Evolutionary conservation across 2,888 invertebrate genomes (phyloP).

Genomic region (Caenorhabditis plicata): DNA sequence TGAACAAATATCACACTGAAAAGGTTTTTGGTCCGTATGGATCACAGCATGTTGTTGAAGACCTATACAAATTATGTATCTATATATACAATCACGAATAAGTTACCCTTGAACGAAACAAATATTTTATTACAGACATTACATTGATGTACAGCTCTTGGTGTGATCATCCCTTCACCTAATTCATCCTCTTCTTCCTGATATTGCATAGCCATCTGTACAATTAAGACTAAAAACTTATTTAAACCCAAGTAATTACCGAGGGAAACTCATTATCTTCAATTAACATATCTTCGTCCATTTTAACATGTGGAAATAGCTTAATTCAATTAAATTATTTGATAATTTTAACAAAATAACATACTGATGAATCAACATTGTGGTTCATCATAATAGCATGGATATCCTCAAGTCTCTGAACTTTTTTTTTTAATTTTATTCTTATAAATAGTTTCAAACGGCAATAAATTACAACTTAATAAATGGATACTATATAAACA

Average conservation of each 20-base stretch:
- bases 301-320: too few relatives aligned
- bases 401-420: too few relatives aligned
- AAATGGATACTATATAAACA: too few relatives aligned
- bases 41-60: conserved; percentile 66
- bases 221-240: background rate
- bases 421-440: too few relatives aligned
- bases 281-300: too few relatives aligned
- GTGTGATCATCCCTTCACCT: conserved; percentile 32
- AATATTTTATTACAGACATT: conserved; percentile 65
- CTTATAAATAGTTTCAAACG: too few relatives aligned
- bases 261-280: background rate
- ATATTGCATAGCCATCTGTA: conserved; percentile 17
- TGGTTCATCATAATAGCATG: too few relatives aligned
- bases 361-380: background rate
- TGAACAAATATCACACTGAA: conserved; percentile 64
- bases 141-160: conserved; percentile 63
- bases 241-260: background rate
- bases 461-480: too few relatives aligned
- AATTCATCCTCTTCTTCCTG: conserved; percentile 44
- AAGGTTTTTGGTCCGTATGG: conserved; percentile 66
- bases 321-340: background rate
- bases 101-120: conserved; percentile 64
- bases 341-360: background rate
- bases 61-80: conserved; percentile 37
- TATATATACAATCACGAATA: background rate